Conservation (phyloP, 1,140 invertebrate species). For the Patella vulgata region DNA sequence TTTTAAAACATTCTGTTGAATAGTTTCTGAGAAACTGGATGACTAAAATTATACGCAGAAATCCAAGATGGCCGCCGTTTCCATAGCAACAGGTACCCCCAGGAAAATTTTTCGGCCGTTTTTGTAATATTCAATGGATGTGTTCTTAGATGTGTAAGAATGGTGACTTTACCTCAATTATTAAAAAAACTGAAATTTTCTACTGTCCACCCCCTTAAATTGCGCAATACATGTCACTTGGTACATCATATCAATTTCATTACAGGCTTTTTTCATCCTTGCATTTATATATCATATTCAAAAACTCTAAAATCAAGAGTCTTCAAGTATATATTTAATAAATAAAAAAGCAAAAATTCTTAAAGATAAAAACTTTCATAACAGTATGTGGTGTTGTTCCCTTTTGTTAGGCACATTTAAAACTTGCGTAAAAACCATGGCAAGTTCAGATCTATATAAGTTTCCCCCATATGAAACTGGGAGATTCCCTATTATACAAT, state of each 20-base stretch:
- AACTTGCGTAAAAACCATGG: not conserved
- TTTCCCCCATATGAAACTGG: not conserved
- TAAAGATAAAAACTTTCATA: conserved; percentile 16
- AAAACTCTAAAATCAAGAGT: conserved; percentile 11
- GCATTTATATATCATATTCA: conserved; percentile 17
- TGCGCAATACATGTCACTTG: conserved; percentile 24
- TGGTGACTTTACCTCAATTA: too few relatives aligned
- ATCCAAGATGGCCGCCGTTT: too few relatives aligned
- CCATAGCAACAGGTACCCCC: too few relatives aligned
- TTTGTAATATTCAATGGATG: too few relatives aligned
- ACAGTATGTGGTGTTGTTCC: conserved; percentile 14
- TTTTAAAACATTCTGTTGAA: too few relatives aligned
- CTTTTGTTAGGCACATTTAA: conserved; percentile 18
- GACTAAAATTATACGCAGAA: too few relatives aligned
- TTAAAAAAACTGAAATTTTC: too few relatives aligned
- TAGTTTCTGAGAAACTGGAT: too few relatives aligned
- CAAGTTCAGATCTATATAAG: conserved; percentile 13
- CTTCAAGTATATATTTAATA: conserved; percentile 18
- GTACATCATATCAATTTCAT: too few relatives aligned
- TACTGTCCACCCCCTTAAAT: too few relatives aligned
- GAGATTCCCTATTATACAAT: conserved; percentile 3
- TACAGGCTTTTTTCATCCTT: conserved; percentile 18
- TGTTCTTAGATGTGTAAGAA: too few relatives aligned
- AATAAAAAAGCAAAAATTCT: conserved; percentile 22
- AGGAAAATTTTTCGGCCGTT: too few relatives aligned